Percentiles rank a stretch among this genome's conserved stretches.
phyloP scores from a whole-genome alignment of 2,797 vertebrate genomes.

The Bovichtus variegatus region DNA sequence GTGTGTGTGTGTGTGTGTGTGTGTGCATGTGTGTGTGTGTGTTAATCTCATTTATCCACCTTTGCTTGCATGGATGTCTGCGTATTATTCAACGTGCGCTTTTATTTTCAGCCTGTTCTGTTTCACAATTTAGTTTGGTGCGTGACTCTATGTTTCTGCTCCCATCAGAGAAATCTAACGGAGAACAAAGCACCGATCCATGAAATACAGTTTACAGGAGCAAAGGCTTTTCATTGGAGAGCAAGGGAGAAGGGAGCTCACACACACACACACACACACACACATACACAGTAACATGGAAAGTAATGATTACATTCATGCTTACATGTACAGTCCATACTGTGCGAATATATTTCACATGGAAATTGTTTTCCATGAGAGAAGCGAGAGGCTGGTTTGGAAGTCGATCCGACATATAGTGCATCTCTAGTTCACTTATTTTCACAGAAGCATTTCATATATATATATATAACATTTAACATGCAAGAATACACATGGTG shows the following conservation, averaged over 20 bases:
- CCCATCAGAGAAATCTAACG: conserved; percentile 20
- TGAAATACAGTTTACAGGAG: conserved; percentile 28
- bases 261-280: neutral
- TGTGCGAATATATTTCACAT: conserved; percentile 6
- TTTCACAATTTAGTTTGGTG: conserved; percentile 27
- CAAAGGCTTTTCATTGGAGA: conserved; percentile 10
- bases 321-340: neutral
- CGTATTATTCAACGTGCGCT: conserved; percentile 15
- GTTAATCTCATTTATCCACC: conserved; percentile 32
- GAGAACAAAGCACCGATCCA: conserved; percentile 45
- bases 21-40: neutral
- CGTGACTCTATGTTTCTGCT: conserved; percentile 23
- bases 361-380: neutral
- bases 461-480: neutral
- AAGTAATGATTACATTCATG: neutral
- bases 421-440: neutral
- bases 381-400: neutral
- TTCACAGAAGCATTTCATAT: neutral
- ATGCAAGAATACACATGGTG: neutral
- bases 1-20: neutral
- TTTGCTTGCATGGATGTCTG: conserved; percentile 20
- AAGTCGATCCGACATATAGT: neutral
- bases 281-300: neutral
- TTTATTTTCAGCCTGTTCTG: conserved; percentile 29
- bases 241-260: neutral